A percentile compares a stretch with the other conserved stretches of the same genome.
Conservation (phyloP, 2,113 vertebrate species). For the Mionectes macconnelli region DNA sequence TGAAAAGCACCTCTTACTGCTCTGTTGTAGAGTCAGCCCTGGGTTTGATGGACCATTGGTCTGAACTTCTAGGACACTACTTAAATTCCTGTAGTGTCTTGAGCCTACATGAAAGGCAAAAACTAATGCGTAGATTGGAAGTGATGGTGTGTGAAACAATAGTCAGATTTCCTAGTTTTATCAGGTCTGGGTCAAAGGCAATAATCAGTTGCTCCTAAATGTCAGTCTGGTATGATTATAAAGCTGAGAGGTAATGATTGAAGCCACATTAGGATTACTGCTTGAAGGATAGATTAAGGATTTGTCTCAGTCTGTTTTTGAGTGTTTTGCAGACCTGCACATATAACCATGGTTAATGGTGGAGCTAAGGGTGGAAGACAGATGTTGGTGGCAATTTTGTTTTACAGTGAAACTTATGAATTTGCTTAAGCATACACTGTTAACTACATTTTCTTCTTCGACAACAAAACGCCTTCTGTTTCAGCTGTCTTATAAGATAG, state of each 20-base stretch:
- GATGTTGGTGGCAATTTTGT: background rate
- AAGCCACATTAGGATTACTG: background rate
- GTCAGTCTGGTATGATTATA: background rate
- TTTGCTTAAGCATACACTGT: background rate
- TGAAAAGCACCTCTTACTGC: background rate
- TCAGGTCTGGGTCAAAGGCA: background rate
- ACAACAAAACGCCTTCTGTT: background rate
- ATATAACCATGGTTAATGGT: background rate
- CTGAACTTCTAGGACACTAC: background rate
- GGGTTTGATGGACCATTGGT: background rate
- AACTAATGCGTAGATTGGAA: background rate
- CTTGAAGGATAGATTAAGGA: background rate
- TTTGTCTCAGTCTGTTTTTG: background rate
- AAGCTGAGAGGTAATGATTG: background rate
- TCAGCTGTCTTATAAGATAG: background rate
- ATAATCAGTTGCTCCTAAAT: background rate
- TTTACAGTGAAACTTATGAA: background rate
- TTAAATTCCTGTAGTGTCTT: background rate
- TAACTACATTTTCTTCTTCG: background rate
- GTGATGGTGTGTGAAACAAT: background rate
- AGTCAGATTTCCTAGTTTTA: background rate
- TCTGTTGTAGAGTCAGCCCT: background rate
- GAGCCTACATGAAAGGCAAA: fast-evolving
- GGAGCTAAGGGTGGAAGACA: background rate
- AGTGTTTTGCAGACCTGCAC: background rate